These are phyloP conservation scores for Oryzias sinensis DNA, from an alignment of 2,797 vertebrate genomes.

Conservation along the genomic window DNA sequence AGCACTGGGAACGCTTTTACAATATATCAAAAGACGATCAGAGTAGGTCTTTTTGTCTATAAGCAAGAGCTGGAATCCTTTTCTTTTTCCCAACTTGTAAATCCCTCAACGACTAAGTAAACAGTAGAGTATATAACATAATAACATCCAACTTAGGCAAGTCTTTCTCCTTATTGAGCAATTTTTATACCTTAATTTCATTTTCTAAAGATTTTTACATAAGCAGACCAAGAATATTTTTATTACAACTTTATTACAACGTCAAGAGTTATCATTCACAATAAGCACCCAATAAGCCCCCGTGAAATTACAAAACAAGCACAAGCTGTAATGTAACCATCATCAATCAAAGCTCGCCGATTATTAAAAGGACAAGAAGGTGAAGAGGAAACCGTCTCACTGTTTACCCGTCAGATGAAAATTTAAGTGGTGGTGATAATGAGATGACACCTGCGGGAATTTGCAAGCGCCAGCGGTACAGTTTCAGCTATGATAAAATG, in stretches of 20 bases:
- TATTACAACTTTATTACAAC: constrained; percentile 16
- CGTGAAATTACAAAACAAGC: constrained; percentile 7
- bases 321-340: constrained; percentile 19
- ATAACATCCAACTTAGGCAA: constrained; percentile 18
- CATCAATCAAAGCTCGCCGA: constrained; percentile 61
- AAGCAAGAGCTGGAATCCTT: background rate
- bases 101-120: constrained; percentile 3
- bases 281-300: background rate
- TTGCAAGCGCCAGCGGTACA: constrained; percentile 47
- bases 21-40: too few relatives aligned
- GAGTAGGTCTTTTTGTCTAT: too few relatives aligned
- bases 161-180: constrained; percentile 1
- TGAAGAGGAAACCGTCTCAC: constrained; percentile 27
- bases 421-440: constrained; percentile 63
- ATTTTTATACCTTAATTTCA: too few relatives aligned
- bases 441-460: constrained; percentile 63
- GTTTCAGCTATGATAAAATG: constrained; percentile 55
- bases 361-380: constrained; percentile 26
- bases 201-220: too few relatives aligned
- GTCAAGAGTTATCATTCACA: constrained; percentile 30
- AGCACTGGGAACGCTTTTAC: too few relatives aligned
- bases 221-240: constrained; percentile 19
- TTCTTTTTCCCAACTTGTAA: background rate
- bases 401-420: constrained; percentile 58
- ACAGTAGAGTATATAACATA: constrained; percentile 7